phyloP scores from a whole-genome alignment of 2,888 invertebrate species.

The Melanostoma scalare region DNA sequence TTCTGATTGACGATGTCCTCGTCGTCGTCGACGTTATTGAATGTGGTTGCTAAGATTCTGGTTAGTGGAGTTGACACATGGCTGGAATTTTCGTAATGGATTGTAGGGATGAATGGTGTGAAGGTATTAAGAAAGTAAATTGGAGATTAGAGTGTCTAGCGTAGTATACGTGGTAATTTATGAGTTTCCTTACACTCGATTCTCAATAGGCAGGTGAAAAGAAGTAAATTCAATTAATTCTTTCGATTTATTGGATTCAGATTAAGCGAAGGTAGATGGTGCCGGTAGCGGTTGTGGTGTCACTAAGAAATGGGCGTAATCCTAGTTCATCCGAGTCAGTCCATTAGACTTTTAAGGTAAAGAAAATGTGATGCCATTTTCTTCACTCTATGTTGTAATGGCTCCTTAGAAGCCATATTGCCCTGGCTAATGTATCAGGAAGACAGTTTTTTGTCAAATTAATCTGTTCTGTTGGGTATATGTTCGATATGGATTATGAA shows the following conservation, averaged over 20 bases:
- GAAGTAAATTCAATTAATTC: conserved; percentile 53
- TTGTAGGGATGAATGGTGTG: conserved; percentile 55
- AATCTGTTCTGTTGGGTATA: neutral
- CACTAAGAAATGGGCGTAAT: conserved; percentile 44
- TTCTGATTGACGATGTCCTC: conserved; percentile 67
- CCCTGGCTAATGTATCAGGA: conserved; percentile 1
- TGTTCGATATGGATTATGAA: no score
- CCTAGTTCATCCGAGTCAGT: conserved; percentile 21
- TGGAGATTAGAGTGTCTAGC: conserved; percentile 62
- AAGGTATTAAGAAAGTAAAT: conserved; percentile 69
- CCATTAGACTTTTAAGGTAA: neutral
- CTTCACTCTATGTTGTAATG: conserved; percentile 3
- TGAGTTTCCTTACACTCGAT: conserved; percentile 6
- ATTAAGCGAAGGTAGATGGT: conserved; percentile 28
- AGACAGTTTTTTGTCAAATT: conserved; percentile 13
- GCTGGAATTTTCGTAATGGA: conserved; percentile 50
- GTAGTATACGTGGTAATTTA: conserved; percentile 47
- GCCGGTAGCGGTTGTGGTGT: neutral
- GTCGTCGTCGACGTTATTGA: conserved; percentile 33
- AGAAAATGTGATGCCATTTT: conserved; percentile 10
- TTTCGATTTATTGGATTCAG: conserved; percentile 32
- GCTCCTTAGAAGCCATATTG: conserved; percentile 9
- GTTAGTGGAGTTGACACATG: conserved; percentile 54
- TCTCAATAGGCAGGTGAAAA: conserved; percentile 44
- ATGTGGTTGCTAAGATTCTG: conserved; percentile 13